A percentile compares a stretch with the other conserved stretches of the same genome.
These are phyloP conservation scores for Glaucopsyche alexis DNA, from an alignment of 2,888 invertebrate species.

Conservation along the genomic window DNA sequence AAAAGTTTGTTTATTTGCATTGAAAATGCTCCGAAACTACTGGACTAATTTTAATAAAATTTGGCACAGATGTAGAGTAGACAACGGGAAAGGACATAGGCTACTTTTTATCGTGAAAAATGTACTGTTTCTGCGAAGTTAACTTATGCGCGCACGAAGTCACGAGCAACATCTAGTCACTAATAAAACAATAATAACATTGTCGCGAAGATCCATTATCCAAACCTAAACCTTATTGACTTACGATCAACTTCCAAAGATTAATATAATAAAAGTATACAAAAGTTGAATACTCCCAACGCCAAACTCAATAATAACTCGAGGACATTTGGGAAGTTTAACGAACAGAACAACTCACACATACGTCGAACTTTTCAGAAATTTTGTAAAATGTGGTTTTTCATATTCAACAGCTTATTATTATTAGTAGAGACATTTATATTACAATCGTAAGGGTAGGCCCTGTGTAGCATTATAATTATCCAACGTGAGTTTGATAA, in stretches of 20 bases:
- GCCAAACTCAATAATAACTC: neutral
- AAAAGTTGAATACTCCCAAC: neutral
- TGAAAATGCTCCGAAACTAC: too few relatives aligned
- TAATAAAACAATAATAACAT: too few relatives aligned
- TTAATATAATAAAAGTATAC: too few relatives aligned
- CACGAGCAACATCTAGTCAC: too few relatives aligned
- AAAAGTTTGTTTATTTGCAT: too few relatives aligned
- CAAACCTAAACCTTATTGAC: neutral
- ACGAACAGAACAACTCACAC: constrained; percentile 4
- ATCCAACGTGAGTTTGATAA: neutral
- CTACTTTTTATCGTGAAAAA: too few relatives aligned
- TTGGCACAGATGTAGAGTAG: too few relatives aligned
- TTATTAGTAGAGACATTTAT: neutral
- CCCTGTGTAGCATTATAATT: neutral
- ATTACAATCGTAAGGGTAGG: neutral
- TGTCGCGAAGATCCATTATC: too few relatives aligned
- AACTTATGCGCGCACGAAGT: too few relatives aligned
- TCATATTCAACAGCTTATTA: neutral
- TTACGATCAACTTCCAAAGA: neutral
- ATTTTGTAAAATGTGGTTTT: constrained; percentile 14
- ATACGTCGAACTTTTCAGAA: neutral
- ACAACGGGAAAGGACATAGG: too few relatives aligned
- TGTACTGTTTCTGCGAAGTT: too few relatives aligned
- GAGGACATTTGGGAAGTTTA: constrained; percentile 1
- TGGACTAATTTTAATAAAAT: too few relatives aligned